Base-by-base conservation (phyloP, 1,140 invertebrate genomes). In the Drosophila oshimai region DNA sequence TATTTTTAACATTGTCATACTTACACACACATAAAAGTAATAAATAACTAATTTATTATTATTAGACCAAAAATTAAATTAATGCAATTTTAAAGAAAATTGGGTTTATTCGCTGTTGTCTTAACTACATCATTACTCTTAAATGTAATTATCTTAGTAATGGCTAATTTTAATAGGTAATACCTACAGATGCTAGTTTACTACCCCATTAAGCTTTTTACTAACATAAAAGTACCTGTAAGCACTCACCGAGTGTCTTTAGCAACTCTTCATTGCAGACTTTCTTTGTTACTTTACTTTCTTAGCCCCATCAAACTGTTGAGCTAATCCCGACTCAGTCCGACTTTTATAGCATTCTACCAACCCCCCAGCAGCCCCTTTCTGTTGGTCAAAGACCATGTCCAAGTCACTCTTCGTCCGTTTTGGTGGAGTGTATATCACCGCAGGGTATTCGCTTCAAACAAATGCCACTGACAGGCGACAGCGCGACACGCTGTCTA, bases 401-500 rank as follows among this genome's bases (percentile, higher is more conserved):
- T 62, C 58, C 57, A 31, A 44, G 58, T 62, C 54, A 62, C 54
- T 62, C 18, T 6, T 55, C 58, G n/a, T 44, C 36, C 53, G 53
- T 29, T 45, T 41, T 26, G 33, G 41, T n/a, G 29, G 42, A 69
- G 65, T 70, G 64, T 49, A 68, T 55, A 70, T 70, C 55, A 65
- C 51, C 28, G 79, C 57, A 84, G 79, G 79, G 79, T 58, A 84
- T 83, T 37, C 62, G 74, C 65, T 60, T 60, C 67, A 84, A 81
- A 55, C 64, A 65, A 83, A 67, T 71, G 79, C 64, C 60, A 60
- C 49, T 70, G 79, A 84, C 79, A 84, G 74, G 79, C 79, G 74
- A 84, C 79, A 84, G 70, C 79, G 79, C 79, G 79, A 84, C 79
- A 84, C 79, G 79, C 79, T 84, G 79, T 84, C 79, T 84, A 84